These are phyloP conservation scores for Tromatobia lineatoria DNA, from an alignment of 2,888 invertebrate genomes.

Conservation along the genomic window DNA sequence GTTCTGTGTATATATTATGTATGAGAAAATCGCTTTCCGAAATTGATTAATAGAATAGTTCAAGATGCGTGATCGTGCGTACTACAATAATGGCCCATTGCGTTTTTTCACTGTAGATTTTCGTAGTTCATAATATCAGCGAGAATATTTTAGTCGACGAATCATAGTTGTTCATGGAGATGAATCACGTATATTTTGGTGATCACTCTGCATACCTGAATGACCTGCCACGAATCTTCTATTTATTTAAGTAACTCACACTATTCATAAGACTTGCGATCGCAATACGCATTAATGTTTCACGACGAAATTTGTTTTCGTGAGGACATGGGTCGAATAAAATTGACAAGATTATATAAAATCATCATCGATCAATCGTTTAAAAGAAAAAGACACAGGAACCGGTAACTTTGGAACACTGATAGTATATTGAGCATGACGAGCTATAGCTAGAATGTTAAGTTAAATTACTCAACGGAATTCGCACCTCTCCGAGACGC, in stretches of 20 bases:
- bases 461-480: constrained; percentile 19
- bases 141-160: constrained; percentile 23
- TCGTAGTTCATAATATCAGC: not conserved
- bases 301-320: constrained; percentile 39
- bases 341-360: constrained; percentile 28
- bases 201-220: constrained; percentile 66
- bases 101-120: constrained; percentile 28
- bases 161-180: constrained; percentile 22
- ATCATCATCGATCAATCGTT: not conserved
- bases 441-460: not conserved
- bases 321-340: constrained; percentile 19
- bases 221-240: constrained; percentile 23
- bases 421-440: not conserved
- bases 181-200: constrained; percentile 69
- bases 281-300: constrained; percentile 68
- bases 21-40: constrained; percentile 17
- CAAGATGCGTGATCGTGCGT: constrained; percentile 13
- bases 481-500: constrained; percentile 48
- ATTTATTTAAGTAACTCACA: constrained; percentile 23
- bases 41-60: not conserved
- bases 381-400: constrained; percentile 21
- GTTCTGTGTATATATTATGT: constrained; percentile 42
- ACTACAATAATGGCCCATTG: constrained; percentile 17
- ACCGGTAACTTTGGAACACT: not conserved
- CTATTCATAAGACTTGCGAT: constrained; percentile 37